Evolutionary conservation across 2,113 vertebrate genomes (phyloP), one percentile per base, ranked within the genome.

Genomic region (Daubentonia madagascariensis): DNA sequence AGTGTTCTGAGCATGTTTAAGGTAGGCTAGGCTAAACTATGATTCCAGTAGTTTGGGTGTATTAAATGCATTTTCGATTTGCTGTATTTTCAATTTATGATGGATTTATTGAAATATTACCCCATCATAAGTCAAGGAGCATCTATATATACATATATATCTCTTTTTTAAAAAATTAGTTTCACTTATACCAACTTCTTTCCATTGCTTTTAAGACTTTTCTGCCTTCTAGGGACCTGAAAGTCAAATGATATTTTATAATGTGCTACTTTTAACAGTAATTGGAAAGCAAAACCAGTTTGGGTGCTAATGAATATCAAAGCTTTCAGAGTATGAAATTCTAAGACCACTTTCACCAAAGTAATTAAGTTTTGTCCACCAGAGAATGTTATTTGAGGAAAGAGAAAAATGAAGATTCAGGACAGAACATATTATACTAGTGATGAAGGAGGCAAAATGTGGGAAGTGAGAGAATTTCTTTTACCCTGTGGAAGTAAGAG

Each of bases 401-500:
- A 92, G 85, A 95, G 43, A 79, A 81, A 96, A 97, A 94, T 83
- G 85, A 89, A 96, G 83, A 78, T 63, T 52, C 30, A 73, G 68
- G 57, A 93, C 63, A 96, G 67, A 95, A 73, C 30, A 81, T 5
- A 76, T 81, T 76, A 73, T 48, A 88, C 67, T 68, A 80, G 40
- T 75, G 52, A 92, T 25, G 16, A 96, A 95, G 89, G 68, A 79
- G 78, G 48, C 10, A 91, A 97, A 70, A 91, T 83, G 37, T 70
- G 14, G 37, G 37, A 94, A 94, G 32, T 76, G 48, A 94, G 45
- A 87, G 23, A 92, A 78, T 87, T 89, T 86, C 17, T 94, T 92
- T 96, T 85, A 43, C 30, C 81, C 14, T 57, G 28, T 89, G 48
- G 76, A 97, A 93, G 70, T 83, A 52, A 95, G 94, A 88, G 25